These are phyloP conservation scores for Notospermus geniculatus DNA, from an alignment of 1,140 invertebrate genomes.

Conservation along the genomic window DNA sequence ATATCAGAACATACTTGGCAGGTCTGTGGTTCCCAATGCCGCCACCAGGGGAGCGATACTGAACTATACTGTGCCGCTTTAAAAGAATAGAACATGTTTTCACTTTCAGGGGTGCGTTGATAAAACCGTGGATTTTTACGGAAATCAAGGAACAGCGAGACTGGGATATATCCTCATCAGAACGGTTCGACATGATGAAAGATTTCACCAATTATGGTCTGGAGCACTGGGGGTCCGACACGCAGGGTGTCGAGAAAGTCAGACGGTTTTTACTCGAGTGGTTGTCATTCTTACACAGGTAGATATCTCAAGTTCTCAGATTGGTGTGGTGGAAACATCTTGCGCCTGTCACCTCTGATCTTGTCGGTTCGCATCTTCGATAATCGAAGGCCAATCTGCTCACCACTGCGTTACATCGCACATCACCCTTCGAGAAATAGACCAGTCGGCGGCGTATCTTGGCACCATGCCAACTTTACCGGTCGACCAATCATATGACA, in stretches of 20 bases:
- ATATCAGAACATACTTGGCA: not conserved
- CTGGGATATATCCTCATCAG: conserved; percentile 86
- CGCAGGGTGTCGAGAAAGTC: conserved; percentile 86
- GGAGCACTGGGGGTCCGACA: conserved; percentile 97
- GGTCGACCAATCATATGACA: no score
- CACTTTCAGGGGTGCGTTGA: conserved; percentile 79
- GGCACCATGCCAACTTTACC: no score
- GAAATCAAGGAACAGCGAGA: conserved; percentile 93
- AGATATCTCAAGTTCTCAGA: conserved; percentile 5
- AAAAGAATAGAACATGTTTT: conserved; percentile 9
- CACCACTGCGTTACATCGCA: no score
- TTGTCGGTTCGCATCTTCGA: not conserved
- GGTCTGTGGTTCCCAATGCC: not conserved
- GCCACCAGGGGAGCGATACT: no score
- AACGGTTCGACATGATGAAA: conserved; percentile 89
- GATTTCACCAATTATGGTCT: conserved; percentile 91
- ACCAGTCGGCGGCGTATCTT: no score
- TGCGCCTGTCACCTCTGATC: no score
- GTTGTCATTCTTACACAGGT: conserved; percentile 82
- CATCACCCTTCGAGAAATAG: no score
- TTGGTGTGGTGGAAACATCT: not conserved
- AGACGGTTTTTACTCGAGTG: conserved; percentile 92
- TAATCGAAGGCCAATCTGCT: no score
- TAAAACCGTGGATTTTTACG: conserved; percentile 99
- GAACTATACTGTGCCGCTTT: no score